phyloP scores from a whole-genome alignment of 2,797 vertebrate genomes.

The Poeciliopsis gracilis region DNA sequence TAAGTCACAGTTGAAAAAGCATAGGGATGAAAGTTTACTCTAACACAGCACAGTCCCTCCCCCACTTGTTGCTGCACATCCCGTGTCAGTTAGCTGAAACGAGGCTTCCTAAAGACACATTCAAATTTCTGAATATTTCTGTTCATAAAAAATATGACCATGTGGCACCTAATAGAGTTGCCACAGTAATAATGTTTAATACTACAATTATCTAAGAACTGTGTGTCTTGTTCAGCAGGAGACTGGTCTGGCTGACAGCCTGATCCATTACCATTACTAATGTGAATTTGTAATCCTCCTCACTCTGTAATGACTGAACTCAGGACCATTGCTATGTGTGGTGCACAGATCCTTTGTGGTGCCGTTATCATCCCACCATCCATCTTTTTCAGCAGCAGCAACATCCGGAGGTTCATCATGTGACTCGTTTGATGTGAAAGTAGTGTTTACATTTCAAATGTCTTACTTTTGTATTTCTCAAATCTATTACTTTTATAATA shows the following conservation, averaged over 20 bases:
- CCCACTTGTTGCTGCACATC: neutral
- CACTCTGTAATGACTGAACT: neutral
- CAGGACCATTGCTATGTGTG: no score
- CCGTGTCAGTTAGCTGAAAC: neutral
- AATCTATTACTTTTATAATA: no score
- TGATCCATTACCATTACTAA: neutral
- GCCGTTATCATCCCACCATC: no score
- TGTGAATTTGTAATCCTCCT: neutral
- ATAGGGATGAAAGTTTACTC: neutral
- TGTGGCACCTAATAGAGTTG: neutral
- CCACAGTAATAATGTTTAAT: neutral
- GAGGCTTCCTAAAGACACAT: neutral
- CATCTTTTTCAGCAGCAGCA: no score
- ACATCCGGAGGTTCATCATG: no score
- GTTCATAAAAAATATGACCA: neutral
- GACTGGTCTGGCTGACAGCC: neutral
- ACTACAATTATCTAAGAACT: neutral
- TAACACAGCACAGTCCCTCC: neutral
- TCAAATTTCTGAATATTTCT: neutral
- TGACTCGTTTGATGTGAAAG: no score
- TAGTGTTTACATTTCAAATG: no score
- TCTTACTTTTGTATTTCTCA: no score
- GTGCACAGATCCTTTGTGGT: no score
- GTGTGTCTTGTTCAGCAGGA: neutral
- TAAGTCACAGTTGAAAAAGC: neutral